Evolutionary conservation across 2,113 vertebrate genomes (phyloP).

Genomic region (Alethe diademata): DNA sequence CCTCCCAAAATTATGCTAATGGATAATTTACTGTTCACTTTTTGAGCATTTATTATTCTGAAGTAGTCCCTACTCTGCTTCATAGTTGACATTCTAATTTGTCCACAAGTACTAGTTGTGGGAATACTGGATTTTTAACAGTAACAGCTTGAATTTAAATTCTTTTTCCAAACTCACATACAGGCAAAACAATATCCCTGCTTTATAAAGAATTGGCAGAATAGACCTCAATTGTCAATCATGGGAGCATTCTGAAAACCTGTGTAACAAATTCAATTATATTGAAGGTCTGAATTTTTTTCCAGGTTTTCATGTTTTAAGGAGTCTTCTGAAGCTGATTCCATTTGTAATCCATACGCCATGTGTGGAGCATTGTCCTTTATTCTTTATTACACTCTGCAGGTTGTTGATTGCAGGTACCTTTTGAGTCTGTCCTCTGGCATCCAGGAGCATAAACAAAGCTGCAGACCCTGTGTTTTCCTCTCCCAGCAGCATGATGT

Average conservation of each 20-base stretch:
- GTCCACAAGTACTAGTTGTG: neutral
- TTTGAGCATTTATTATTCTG: neutral
- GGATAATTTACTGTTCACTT: neutral
- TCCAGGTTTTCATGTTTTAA: neutral
- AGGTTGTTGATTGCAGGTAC: neutral
- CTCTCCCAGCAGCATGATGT: slow-evolving; percentile 3
- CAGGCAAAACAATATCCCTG: neutral
- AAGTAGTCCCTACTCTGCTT: neutral
- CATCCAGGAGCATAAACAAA: slow-evolving; percentile 58
- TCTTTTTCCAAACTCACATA: neutral
- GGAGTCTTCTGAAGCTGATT: neutral
- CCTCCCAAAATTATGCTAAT: neutral
- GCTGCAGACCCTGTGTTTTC: slow-evolving; percentile 44
- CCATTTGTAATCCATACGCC: neutral
- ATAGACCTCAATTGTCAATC: neutral
- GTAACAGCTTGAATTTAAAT: neutral
- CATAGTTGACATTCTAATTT: neutral
- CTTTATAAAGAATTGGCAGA: neutral
- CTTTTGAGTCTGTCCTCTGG: slow-evolving; percentile 41
- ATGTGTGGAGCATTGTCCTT: neutral
- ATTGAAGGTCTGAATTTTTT: neutral
- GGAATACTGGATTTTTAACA: neutral
- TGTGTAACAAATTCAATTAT: neutral
- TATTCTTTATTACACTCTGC: slow-evolving; percentile 44
- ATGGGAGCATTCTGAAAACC: neutral